A percentile compares a stretch with the other conserved stretches of the same genome.
Conservation (phyloP, 2,797 vertebrate genomes). For the Smutsia gigantea region DNA sequence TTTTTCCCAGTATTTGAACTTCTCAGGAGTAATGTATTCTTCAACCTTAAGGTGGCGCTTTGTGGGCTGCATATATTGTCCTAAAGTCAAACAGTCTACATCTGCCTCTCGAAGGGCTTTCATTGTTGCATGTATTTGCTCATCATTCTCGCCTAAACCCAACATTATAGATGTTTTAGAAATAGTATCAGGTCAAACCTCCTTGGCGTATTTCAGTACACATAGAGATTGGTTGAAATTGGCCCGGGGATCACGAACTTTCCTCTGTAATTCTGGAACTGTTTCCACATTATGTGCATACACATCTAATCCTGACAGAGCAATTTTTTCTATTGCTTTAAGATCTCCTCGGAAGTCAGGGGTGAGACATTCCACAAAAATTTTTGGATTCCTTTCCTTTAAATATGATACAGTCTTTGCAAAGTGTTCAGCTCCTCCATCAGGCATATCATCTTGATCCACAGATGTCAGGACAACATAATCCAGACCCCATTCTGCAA, state of each 20-base stretch:
- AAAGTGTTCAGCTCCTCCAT: slow-evolving; percentile 96
- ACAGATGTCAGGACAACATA: slow-evolving; percentile 98
- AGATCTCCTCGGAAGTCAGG: slow-evolving; percentile 97
- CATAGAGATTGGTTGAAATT: slow-evolving; percentile 94
- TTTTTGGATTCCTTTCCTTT: slow-evolving; percentile 93
- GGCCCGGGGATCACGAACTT: slow-evolving; percentile 95
- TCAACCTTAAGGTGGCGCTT: slow-evolving; percentile 98
- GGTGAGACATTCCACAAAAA: slow-evolving; percentile 96
- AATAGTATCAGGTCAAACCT: slow-evolving; percentile 89
- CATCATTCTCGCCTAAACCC: slow-evolving; percentile 94
- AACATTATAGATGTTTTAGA: slow-evolving; percentile 98
- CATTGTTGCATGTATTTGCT: slow-evolving; percentile 91
- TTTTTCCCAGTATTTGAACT: slow-evolving; percentile 96
- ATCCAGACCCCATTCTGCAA: slow-evolving; percentile 96
- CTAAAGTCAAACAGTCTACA: slow-evolving; percentile 97
- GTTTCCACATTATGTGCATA: slow-evolving; percentile 99
- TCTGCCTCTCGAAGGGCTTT: slow-evolving; percentile 92
- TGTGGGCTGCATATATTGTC: slow-evolving; percentile 99
- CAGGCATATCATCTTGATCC: slow-evolving; percentile 95
- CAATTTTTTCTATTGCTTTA: slow-evolving; percentile 92
- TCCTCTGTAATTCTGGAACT: slow-evolving; percentile 94
- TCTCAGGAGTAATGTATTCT: slow-evolving; percentile 96
- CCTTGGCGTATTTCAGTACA: slow-evolving; percentile 93
- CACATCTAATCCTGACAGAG: slow-evolving; percentile 94
- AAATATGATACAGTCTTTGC: slow-evolving; percentile 93